Evolutionary conservation across 2,113 vertebrate species (phyloP).

Genomic region (Sturnira hondurensis): DNA sequence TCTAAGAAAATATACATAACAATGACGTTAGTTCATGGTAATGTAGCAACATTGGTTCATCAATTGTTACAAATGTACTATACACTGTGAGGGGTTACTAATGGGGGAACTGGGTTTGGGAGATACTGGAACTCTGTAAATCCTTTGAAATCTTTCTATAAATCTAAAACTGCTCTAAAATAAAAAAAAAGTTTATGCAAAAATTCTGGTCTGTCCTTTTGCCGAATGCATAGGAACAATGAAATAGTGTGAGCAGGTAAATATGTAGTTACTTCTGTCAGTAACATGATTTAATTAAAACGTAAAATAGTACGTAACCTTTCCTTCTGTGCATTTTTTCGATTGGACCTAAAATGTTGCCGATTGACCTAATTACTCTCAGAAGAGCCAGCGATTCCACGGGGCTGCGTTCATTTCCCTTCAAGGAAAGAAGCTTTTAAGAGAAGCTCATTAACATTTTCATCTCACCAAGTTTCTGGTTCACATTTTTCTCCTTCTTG

Average conservation of each 20-base stretch:
- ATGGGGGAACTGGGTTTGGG: not conserved
- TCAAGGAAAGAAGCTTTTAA: not conserved
- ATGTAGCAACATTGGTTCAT: not conserved
- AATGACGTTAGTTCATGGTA: not conserved
- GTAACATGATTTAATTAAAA: constrained; percentile 8
- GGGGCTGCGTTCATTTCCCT: not conserved
- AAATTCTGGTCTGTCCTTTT: not conserved
- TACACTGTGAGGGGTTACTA: not conserved
- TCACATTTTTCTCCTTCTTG: not conserved
- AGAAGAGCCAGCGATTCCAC: not conserved
- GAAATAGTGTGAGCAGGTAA: not conserved
- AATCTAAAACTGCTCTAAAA: not conserved
- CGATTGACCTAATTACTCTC: constrained; percentile 15
- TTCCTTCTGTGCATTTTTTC: not conserved
- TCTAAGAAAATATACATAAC: not conserved
- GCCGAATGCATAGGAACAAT: not conserved
- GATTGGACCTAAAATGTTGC: not conserved
- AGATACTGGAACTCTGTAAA: not conserved
- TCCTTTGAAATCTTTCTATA: not conserved
- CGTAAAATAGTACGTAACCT: not conserved
- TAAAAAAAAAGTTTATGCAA: not conserved
- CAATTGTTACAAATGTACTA: not conserved
- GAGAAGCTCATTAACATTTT: not conserved
- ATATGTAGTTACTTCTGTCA: not conserved
- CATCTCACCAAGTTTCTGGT: not conserved